Evolutionary conservation across 2,113 vertebrate species (phyloP).

Genomic region (Phaethon lepturus): DNA sequence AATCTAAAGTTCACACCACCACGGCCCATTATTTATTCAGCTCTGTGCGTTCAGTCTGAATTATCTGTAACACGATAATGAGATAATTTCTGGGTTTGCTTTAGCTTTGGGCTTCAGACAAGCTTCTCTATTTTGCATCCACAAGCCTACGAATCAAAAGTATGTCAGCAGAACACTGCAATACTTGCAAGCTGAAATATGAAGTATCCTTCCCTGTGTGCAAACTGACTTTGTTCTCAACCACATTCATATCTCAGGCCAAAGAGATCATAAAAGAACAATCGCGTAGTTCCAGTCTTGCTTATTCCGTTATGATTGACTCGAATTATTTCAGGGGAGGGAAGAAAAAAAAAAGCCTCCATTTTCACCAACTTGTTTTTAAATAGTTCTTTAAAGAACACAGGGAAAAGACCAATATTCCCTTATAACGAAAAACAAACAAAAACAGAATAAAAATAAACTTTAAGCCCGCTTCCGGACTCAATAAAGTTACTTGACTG

Average conservation of each 20-base stretch:
- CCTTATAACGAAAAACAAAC: not conserved
- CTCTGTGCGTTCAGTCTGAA: not conserved
- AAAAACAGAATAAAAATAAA: slow-evolving; percentile 1
- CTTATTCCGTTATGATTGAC: not conserved
- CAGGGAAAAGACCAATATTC: not conserved
- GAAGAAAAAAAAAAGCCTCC: not conserved
- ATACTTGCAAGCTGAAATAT: not conserved
- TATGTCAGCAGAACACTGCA: not conserved
- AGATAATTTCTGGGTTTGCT: not conserved
- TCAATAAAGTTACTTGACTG: not conserved
- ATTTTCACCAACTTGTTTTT: not conserved
- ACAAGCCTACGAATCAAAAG: not conserved
- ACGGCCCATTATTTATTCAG: not conserved
- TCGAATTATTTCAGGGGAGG: not conserved
- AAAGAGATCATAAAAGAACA: not conserved
- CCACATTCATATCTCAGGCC: not conserved
- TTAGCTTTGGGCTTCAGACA: not conserved
- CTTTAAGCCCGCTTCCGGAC: not conserved
- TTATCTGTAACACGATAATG: not conserved
- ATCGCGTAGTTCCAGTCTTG: not conserved
- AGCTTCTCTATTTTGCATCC: not conserved
- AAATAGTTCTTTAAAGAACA: not conserved
- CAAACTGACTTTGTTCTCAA: not conserved
- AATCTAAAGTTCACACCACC: slow-evolving; percentile 34
- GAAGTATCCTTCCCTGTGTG: not conserved